A percentile compares a stretch with the other conserved stretches of the same genome.
Evolutionary conservation across 92 coral and sea anemone genomes (phyloP).

Genomic region (Nematostella vectensis): DNA sequence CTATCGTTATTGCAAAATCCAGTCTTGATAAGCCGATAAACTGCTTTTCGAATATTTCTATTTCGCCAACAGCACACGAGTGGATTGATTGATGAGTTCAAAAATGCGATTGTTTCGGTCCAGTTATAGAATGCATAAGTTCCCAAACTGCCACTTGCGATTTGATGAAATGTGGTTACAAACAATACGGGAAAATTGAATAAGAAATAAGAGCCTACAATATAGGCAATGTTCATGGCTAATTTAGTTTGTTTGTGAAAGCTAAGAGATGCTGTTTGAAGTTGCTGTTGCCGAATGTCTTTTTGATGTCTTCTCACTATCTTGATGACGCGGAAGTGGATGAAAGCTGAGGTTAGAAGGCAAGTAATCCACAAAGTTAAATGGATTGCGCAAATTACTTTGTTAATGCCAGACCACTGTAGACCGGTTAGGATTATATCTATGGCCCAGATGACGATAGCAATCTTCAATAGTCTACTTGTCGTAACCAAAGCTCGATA

Average conservation of each 20-base stretch:
- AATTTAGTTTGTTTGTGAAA: slow-evolving; percentile 42
- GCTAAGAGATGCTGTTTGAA: slow-evolving; percentile 4
- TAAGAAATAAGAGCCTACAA: slow-evolving; percentile 57
- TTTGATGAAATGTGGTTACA: slow-evolving; percentile 54
- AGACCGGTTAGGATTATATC: slow-evolving; percentile 43
- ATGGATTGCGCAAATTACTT: slow-evolving; percentile 35
- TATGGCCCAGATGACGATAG: slow-evolving; percentile 35
- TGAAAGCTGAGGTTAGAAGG: slow-evolving; percentile 26
- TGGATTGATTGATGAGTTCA: slow-evolving; percentile 68
- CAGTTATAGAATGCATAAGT: slow-evolving; percentile 51
- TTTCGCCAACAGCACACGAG: slow-evolving; percentile 67
- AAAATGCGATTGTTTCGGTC: slow-evolving; percentile 67
- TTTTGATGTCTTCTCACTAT: slow-evolving; percentile 50
- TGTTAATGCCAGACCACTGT: slow-evolving; percentile 63
- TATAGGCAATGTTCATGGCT: slow-evolving; percentile 57
- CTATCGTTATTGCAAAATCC: slow-evolving; percentile 3
- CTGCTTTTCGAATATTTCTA: slow-evolving; percentile 39
- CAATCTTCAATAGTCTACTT: slow-evolving; percentile 26
- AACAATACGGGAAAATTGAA: slow-evolving; percentile 56
- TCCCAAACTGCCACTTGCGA: slow-evolving; percentile 30
- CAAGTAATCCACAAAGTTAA: slow-evolving; percentile 47
- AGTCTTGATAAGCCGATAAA: slow-evolving; percentile 19
- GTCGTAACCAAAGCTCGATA: slow-evolving; percentile 51
- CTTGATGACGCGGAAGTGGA: slow-evolving; percentile 29
- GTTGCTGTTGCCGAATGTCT: slow-evolving; percentile 38